Conservation (phyloP, 2,888 invertebrate genomes). For the Pseudococcus longispinus region DNA sequence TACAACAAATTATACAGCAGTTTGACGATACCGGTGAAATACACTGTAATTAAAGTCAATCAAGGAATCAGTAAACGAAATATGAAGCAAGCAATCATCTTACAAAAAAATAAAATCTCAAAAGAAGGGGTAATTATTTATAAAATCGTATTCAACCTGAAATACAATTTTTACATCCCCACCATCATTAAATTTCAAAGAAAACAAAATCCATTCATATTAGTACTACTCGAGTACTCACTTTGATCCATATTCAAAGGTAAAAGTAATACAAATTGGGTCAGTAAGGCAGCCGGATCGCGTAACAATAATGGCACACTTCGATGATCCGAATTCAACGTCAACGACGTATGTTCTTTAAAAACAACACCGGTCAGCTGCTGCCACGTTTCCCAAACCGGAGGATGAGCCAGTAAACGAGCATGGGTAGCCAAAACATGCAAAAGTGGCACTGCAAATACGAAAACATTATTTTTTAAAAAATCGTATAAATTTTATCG, state of each 20-base stretch:
- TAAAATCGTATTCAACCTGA: too few species aligned
- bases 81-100: too few species aligned
- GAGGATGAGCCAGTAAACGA: conserved; percentile 73
- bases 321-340: conserved; percentile 62
- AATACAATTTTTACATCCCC: too few species aligned
- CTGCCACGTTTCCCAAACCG: conserved; percentile 68
- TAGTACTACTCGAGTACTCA: too few species aligned
- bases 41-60: conserved; percentile 61
- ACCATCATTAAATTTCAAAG: too few species aligned
- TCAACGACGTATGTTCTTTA: conserved; percentile 62
- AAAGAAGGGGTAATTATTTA: too few species aligned
- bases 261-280: conserved; percentile 85
- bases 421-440: conserved; percentile 88
- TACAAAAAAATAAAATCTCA: too few species aligned
- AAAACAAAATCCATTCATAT: too few species aligned
- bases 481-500: not conserved
- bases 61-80: not conserved
- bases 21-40: conserved; percentile 86
- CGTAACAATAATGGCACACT: conserved; percentile 84
- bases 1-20: conserved; percentile 87
- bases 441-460: conserved; percentile 78
- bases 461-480: not conserved
- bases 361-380: conserved; percentile 65
- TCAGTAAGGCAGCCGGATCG: conserved; percentile 84
- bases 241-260: conserved; percentile 87